These are phyloP conservation scores for Coelopa pilipes DNA, from an alignment of 2,888 invertebrate genomes.

Conservation along the genomic window DNA sequence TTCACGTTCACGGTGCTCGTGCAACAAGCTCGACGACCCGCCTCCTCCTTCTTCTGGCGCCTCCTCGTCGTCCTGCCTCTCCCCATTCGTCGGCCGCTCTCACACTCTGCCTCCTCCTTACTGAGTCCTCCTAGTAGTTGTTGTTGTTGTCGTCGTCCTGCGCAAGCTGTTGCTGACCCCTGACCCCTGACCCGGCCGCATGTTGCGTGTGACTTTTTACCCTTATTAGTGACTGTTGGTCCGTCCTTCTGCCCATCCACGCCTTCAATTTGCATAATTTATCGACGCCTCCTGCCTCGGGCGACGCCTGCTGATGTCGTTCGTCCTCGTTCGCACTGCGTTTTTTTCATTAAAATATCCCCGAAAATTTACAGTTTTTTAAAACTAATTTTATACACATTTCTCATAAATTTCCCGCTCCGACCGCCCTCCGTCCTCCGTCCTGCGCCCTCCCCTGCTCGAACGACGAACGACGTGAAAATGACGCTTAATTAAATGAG, in stretches of 20 bases:
- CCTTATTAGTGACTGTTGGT: slow-evolving; percentile 51
- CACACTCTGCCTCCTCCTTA: no score
- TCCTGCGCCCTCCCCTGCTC: no score
- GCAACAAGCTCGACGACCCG: slow-evolving; percentile 48
- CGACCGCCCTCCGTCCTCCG: no score
- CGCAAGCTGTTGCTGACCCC: slow-evolving; percentile 40
- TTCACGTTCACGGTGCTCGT: slow-evolving; percentile 41
- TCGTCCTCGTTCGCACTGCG: slow-evolving; percentile 1
- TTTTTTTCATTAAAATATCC: slow-evolving; percentile 52
- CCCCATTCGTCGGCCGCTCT: no score
- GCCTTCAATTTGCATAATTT: slow-evolving; percentile 56
- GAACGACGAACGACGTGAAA: slow-evolving; percentile 23
- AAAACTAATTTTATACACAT: slow-evolving; percentile 35
- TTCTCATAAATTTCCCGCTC: no score
- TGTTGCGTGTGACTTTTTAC: slow-evolving; percentile 53
- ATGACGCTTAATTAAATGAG: slow-evolving; percentile 33
- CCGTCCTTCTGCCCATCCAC: background rate
- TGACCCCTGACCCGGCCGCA: slow-evolving; percentile 39
- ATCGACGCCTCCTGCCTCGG: slow-evolving; percentile 48
- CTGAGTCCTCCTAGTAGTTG: no score
- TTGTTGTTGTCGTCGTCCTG: background rate
- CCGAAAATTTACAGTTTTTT: slow-evolving; percentile 52
- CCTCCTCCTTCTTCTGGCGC: background rate
- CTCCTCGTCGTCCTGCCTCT: no score
- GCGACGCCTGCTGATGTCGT: slow-evolving; percentile 43